These are phyloP conservation scores for Xestia rhomboidea DNA, from an alignment of 2,888 invertebrate species.

Conservation along the genomic window DNA sequence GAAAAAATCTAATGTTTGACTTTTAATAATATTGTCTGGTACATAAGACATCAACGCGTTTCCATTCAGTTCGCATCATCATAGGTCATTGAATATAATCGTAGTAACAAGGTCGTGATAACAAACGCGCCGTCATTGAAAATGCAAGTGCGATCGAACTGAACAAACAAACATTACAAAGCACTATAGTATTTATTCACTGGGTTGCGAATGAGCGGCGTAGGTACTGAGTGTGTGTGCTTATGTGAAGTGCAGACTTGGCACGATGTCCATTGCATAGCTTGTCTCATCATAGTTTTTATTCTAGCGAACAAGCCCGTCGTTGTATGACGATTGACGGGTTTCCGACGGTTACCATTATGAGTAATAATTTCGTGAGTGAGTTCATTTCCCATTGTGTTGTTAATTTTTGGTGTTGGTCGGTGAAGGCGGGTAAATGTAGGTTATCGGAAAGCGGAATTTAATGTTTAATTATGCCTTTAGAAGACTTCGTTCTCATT, in stretches of 20 bases:
- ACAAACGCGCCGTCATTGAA: constrained; percentile 82
- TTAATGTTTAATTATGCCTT: constrained; percentile 64
- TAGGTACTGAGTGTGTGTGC: constrained; percentile 72
- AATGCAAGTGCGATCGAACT: constrained; percentile 72
- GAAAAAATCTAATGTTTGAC: constrained; percentile 48
- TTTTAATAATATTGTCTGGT: constrained; percentile 66
- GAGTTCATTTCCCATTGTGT: constrained; percentile 88
- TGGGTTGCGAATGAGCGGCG: constrained; percentile 73
- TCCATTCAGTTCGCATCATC: constrained; percentile 74
- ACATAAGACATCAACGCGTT: constrained; percentile 86
- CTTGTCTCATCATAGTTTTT: constrained; percentile 82
- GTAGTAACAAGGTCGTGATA: constrained; percentile 78
- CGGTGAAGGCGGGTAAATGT: constrained; percentile 75
- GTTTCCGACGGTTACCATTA: constrained; percentile 72
- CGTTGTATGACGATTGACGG: constrained; percentile 78
- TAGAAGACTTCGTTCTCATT: constrained; percentile 57
- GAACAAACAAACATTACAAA: constrained; percentile 63
- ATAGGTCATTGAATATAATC: constrained; percentile 75
- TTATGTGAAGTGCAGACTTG: constrained; percentile 71
- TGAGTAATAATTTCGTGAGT: constrained; percentile 82
- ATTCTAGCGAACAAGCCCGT: constrained; percentile 83
- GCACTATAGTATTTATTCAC: constrained; percentile 72
- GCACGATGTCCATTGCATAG: constrained; percentile 77
- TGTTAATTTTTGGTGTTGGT: constrained; percentile 85
- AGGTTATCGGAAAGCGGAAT: constrained; percentile 62